Percentiles rank a stretch among this genome's conserved stretches.
Evolutionary conservation across 2,113 vertebrate genomes (phyloP).

Genomic region (Hucho hucho): DNA sequence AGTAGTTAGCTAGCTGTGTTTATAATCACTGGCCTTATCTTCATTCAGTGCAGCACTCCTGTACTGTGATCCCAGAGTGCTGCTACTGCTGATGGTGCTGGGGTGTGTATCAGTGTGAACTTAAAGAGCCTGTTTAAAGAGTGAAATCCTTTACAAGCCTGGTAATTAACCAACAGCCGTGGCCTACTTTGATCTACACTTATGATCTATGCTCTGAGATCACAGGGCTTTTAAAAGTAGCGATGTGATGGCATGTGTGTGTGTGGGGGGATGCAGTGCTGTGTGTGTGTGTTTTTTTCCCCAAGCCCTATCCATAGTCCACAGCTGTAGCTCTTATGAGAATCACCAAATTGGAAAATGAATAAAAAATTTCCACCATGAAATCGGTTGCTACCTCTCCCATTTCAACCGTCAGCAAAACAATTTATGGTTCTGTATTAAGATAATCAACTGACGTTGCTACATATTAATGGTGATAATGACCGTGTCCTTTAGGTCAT

Average conservation of each 20-base stretch:
- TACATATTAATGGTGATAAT: slow-evolving; percentile 34
- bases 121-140: slow-evolving; percentile 52
- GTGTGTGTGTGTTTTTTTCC: too few species aligned
- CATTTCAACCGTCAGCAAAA: slow-evolving; percentile 28
- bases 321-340: slow-evolving; percentile 6
- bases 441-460: slow-evolving; percentile 25
- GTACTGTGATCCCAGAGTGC: background rate
- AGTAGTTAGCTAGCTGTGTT: background rate
- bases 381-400: slow-evolving; percentile 1
- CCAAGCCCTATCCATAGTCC: background rate
- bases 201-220: slow-evolving; percentile 53
- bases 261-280: too few species aligned
- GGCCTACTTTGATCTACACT: slow-evolving; percentile 54
- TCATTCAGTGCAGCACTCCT: background rate
- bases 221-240: slow-evolving; percentile 45
- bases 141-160: slow-evolving; percentile 55
- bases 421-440: slow-evolving; percentile 23
- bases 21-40: background rate
- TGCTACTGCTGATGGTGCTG: slow-evolving; percentile 31
- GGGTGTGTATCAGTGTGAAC: slow-evolving; percentile 40
- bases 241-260: background rate
- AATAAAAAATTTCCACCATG: slow-evolving; percentile 39
- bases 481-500: slow-evolving; percentile 26
- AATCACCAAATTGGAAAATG: slow-evolving; percentile 22
- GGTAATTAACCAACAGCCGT: slow-evolving; percentile 52